Evolutionary conservation across 2,888 invertebrate species (phyloP), one percentile per base, ranked within the genome.

Genomic region (Cinara cedri): DNA sequence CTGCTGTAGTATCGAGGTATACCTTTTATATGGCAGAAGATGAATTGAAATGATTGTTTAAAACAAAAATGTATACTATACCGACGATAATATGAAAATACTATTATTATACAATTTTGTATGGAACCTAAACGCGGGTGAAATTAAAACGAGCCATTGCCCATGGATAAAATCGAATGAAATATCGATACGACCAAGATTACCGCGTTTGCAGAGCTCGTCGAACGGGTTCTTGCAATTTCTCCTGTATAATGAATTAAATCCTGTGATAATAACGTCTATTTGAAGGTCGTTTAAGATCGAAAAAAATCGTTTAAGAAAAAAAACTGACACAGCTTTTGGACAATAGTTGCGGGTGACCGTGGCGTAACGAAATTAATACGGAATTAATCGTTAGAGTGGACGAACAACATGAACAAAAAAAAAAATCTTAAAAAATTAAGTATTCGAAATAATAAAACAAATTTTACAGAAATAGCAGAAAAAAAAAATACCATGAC

Each of bases 131-230:
- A 57, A 60, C 62, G 19, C 51, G 63, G 24, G 51, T 74, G 63
- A 74, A 63, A 74, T 74, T 74, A 42, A 63, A 63, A 74, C 51
- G 42, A 51, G 72, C 62, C 34, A 62, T 62, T 72, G 57, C 46
- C 72, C n/a, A n/a, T n/a, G 57, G 16, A 44, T 42, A 42, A 72
- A 72, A 74, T 42, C 51, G 19, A 34, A 3, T 63, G 21, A 74
- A 51, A 74, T n/a, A n/a, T 74, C 74, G 34, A 34, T 51, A 51
- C 34, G 4, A 49, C 63, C 51, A 51, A 34, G 19, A 74, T 62
- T 63, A 63, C 14, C 74, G 49, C 21, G 19, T 63, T 51, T 21
- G 34, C 42, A 8, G 16, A 63, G 63, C 49, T 63, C 21, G 74
- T 51, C 51, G 74, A 63, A 51, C 74, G 16, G 51, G 34, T 63